phyloP scores from a whole-genome alignment of 2,797 vertebrate genomes.

The Masticophis lateralis region DNA sequence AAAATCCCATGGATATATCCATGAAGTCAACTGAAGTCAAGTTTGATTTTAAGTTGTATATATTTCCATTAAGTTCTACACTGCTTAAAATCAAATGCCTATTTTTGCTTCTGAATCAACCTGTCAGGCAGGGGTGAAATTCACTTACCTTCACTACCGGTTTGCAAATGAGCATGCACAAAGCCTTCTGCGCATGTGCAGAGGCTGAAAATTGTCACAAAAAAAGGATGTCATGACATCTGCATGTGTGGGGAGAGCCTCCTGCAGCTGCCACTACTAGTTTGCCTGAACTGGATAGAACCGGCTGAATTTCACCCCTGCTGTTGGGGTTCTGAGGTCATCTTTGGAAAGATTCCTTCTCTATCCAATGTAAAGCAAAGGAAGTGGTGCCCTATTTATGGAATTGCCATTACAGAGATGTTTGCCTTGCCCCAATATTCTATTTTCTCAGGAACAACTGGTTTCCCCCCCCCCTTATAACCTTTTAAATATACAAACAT shows the following conservation, averaged over 20 bases:
- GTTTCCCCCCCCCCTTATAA: background rate
- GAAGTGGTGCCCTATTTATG: background rate
- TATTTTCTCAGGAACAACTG: background rate
- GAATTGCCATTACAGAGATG: background rate
- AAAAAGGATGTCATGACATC: no score
- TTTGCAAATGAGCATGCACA: no score
- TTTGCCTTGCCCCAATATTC: background rate
- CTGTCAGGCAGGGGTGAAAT: no score
- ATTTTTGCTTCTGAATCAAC: background rate
- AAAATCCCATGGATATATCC: background rate
- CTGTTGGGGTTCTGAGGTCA: background rate
- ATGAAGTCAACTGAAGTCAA: background rate
- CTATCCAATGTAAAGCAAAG: background rate
- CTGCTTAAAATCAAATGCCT: background rate
- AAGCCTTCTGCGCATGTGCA: no score
- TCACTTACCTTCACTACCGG: no score
- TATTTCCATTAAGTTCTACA: background rate
- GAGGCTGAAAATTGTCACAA: no score
- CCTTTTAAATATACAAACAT: background rate
- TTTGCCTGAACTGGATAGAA: no score
- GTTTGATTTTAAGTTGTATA: background rate
- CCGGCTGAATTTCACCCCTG: no score
- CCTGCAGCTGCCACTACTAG: no score
- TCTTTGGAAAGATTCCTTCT: background rate
- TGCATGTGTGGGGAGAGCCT: no score